Conservation (phyloP, 2,113 vertebrate genomes). For the Cranoglanis bouderius region DNA sequence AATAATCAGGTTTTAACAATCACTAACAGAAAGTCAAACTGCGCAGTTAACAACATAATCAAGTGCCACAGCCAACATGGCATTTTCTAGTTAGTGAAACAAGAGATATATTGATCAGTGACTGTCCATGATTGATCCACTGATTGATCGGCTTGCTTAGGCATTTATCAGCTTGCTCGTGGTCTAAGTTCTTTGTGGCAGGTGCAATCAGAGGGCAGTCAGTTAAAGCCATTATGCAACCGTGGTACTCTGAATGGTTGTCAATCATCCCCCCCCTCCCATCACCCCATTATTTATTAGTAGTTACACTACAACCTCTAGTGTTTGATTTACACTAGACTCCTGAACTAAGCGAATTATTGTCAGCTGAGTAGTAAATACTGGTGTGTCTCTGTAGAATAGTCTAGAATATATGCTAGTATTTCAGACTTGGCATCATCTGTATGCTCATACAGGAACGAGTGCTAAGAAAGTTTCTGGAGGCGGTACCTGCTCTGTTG, state of each 20-base stretch:
- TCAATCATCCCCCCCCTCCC: slow-evolving; percentile 66
- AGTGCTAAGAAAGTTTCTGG: slow-evolving; percentile 81
- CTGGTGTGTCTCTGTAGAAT: neutral
- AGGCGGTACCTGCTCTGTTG: slow-evolving; percentile 88
- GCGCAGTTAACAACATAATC: slow-evolving; percentile 76
- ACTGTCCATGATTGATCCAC: slow-evolving; percentile 74
- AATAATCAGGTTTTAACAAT: slow-evolving; percentile 61
- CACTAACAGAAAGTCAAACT: slow-evolving; percentile 66
- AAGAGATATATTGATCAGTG: slow-evolving; percentile 73
- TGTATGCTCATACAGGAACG: slow-evolving; percentile 83
- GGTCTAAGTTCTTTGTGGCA: slow-evolving; percentile 71
- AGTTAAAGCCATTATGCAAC: slow-evolving; percentile 77
- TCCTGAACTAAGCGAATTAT: neutral
- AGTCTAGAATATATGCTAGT: neutral
- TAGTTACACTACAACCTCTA: neutral
- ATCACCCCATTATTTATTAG: slow-evolving; percentile 50
- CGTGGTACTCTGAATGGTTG: slow-evolving; percentile 73
- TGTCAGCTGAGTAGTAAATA: neutral
- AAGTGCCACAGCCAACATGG: slow-evolving; percentile 74
- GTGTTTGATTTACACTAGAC: slow-evolving; percentile 27
- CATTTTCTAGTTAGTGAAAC: slow-evolving; percentile 77
- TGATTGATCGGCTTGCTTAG: slow-evolving; percentile 73
- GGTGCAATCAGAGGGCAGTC: slow-evolving; percentile 71
- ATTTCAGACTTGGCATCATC: slow-evolving; percentile 58
- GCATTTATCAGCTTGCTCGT: slow-evolving; percentile 73